Percentiles rank a stretch among this genome's conserved stretches.
Evolutionary conservation across 2,888 invertebrate species (phyloP).

Genomic region (Smittia aterrima): DNA sequence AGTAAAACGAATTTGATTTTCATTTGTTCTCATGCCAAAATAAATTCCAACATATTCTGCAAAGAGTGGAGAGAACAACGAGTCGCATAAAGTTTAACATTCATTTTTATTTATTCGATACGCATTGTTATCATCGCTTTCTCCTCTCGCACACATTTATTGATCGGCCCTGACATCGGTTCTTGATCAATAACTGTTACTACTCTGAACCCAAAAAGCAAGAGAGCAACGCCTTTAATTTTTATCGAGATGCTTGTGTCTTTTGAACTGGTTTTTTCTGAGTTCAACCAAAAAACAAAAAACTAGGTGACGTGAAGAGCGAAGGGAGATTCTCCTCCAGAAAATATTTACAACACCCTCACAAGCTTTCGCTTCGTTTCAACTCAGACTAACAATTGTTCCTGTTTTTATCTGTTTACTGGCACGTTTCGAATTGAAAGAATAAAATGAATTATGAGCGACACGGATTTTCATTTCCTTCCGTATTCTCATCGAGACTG

Average conservation of each 20-base stretch:
- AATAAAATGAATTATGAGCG: conserved; percentile 18
- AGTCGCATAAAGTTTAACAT: conserved; percentile 3
- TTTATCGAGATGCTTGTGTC: neutral
- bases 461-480: neutral
- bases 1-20: neutral
- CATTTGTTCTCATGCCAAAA: neutral
- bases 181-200: neutral
- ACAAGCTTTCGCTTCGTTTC: neutral
- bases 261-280: neutral
- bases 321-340: no score
- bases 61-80: neutral
- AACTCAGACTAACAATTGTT: neutral
- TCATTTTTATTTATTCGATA: neutral
- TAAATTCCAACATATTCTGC: neutral
- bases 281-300: neutral
- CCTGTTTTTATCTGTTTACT: conserved; percentile 7
- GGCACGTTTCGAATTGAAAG: conserved; percentile 22
- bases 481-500: neutral
- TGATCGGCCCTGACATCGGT: neutral
- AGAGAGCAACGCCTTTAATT: conserved; percentile 5
- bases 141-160: neutral
- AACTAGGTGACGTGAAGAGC: no score
- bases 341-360: no score
- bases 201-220: neutral
- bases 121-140: conserved; percentile 7